Conservation (phyloP, 2,113 vertebrate genomes). For the Strix aluco region DNA sequence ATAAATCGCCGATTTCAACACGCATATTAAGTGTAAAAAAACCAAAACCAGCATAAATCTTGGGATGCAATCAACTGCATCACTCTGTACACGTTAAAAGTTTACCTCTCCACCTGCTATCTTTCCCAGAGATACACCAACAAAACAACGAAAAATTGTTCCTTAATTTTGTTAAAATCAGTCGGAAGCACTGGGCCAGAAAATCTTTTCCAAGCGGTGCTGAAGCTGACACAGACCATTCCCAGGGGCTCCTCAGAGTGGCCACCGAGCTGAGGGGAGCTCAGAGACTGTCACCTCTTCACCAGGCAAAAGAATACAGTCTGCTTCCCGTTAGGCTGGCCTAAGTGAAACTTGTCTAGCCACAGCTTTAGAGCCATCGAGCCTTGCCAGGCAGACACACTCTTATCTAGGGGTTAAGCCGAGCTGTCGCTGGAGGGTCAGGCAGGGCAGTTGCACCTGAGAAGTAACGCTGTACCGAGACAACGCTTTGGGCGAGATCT, state of each 20-base stretch:
- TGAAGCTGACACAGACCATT: background rate
- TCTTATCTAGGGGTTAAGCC: background rate
- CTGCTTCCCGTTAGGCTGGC: rapidly evolving
- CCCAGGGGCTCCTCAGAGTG: rapidly evolving
- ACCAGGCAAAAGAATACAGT: rapidly evolving
- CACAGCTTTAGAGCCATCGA: rapidly evolving
- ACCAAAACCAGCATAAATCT: background rate
- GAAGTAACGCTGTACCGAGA: rapidly evolving
- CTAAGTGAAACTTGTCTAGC: rapidly evolving
- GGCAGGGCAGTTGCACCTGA: background rate
- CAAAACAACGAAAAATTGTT: rapidly evolving
- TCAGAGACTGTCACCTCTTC: background rate
- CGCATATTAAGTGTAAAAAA: background rate
- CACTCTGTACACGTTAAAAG: background rate
- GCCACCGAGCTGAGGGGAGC: rapidly evolving
- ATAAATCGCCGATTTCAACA: background rate
- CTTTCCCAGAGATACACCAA: no score
- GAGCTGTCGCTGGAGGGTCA: background rate
- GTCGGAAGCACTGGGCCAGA: rapidly evolving
- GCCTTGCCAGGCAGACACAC: rapidly evolving
- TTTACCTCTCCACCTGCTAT: background rate
- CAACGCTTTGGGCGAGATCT: rapidly evolving
- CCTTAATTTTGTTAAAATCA: background rate
- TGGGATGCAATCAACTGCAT: no score
- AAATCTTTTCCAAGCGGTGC: rapidly evolving